phyloP scores from a whole-genome alignment of 2,888 invertebrate species.

The Monoplex corrugatus region DNA sequence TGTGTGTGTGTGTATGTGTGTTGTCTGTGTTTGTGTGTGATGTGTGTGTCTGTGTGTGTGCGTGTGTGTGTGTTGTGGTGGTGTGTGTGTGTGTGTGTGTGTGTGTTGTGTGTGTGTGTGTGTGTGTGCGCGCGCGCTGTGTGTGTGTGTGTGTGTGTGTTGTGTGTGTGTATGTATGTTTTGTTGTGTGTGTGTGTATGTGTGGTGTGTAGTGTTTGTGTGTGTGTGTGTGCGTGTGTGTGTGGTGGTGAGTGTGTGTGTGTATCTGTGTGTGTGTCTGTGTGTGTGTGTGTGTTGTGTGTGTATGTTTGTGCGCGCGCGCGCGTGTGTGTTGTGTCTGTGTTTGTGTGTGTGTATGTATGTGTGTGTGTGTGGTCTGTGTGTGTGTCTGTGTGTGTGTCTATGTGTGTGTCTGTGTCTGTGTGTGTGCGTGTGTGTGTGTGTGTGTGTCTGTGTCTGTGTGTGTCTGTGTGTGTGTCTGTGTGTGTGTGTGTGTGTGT shows the following conservation, averaged over 20 bases:
- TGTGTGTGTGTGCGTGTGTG: not conserved
- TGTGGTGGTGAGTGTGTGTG: no score
- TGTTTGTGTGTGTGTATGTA: not conserved
- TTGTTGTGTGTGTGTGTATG: not conserved
- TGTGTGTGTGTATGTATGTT: not conserved
- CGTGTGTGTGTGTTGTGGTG: no score
- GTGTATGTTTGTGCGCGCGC: no score
- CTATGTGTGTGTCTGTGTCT: not conserved
- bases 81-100: no score
- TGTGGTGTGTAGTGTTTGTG: not conserved
- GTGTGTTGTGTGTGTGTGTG: no score
- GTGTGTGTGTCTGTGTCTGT: not conserved
- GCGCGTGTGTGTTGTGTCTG: no score
- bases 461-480: not conserved
- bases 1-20: not conserved
- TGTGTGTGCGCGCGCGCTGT: no score
- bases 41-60: no score
- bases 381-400: not conserved
- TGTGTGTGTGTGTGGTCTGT: not conserved
- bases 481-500: not conserved
- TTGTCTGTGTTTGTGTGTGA: not conserved
- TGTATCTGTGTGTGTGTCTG: not conserved
- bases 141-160: no score
- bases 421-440: not conserved
- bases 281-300: not conserved